Base-by-base conservation (phyloP, 2,113 vertebrate species). In the Myodes glareolus region DNA sequence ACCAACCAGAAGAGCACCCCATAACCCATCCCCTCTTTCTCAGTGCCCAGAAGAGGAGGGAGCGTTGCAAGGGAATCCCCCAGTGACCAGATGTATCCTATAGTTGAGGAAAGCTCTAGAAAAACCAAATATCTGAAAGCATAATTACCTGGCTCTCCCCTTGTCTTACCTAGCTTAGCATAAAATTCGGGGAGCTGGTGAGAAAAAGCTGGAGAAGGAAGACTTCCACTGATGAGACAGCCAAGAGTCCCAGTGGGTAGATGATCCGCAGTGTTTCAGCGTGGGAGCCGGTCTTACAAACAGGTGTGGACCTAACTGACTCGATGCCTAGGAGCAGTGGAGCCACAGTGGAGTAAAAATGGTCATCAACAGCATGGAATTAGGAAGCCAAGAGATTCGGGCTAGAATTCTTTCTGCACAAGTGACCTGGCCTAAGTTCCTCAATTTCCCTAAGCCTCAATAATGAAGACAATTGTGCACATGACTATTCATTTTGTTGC, bases 61-160 rank as follows among this genome's bases (percentile, higher is more conserved):
- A 75, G 11, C 14, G 84, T 94, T 39, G 5, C 65, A 85, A 85
- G 9, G 25, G 29, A 91, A 92, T 8, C 25, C 89, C 45, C 9
- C 33, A 93, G 21, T 91, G 67, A 86, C 45, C 68, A 91, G 31
- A 88, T 81, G 7, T 75, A 13, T 3, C 1, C 11, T 78, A 93
- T 36, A 68, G 27, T 25, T 88, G 27, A 96, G 25, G 90, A 97
- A 73, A 95, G 39, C 82, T 92, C 91, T 76, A 33, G 55, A 86
- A 89, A 91, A 88, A 95, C 13, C 75, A 88, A 65, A 84, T 65
- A 58, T 27, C 88, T 95, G 52, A 73, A 88, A 63, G 21, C 11
- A 65, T 47, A 91, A 75, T 78, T 90, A 29, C 87, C 47, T 84
- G 90, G 89, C 77, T 92, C 4, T 7, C 31, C 4, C 91, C 61